Base-by-base conservation (phyloP, 2,113 vertebrate species). In the Misgurnus mizolepis region DNA sequence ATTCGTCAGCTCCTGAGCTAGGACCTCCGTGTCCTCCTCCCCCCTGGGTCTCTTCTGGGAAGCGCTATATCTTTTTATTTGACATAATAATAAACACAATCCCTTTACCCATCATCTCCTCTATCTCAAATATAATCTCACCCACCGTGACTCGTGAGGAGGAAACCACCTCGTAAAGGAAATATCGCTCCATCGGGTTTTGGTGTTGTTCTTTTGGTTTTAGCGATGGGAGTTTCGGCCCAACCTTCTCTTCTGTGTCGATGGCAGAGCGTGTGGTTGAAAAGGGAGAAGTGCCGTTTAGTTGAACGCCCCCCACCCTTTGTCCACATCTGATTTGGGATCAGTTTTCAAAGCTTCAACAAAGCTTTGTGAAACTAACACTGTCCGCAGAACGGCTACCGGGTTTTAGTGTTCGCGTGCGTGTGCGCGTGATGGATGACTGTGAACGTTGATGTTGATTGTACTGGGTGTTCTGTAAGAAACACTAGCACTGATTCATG, bases 1-100 rank as follows among this genome's bases (percentile, higher is more conserved):
- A 99, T 99, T 90, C 96, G 97, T 80, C 96, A 99, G 89, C 95
- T 99, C 85, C 95, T 99, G 90, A 99, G 96, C 94, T 99, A 99
- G 91, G 82, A 87, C 12, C 8, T 8, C 47, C 43, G 12, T 6
- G 12, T 9, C 0, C 17, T 72, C 65, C 78, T 68, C 50, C 67
- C 53, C 80, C 9, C 17, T 34, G 18, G 39, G 79, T 66, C 71
- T 81, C 80, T 85, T 18, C 72, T 83, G 80, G 71, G 81, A 91
- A 83, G 87, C 85, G 84, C 83, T 88, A 89, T 87, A 82, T 85
- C 75, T 86, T 88, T 85, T 84, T 77, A 84, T 72, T 71, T 86
- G 67, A 89, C 76, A 83, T 80, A 88, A 88, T 80, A 88, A 88
- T 88, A 89, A 90, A 89, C 80, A 84, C 86, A 90, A 90, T 79